These are phyloP conservation scores for Spodoptera littoralis DNA, from an alignment of 2,888 invertebrate genomes.

Conservation along the genomic window DNA sequence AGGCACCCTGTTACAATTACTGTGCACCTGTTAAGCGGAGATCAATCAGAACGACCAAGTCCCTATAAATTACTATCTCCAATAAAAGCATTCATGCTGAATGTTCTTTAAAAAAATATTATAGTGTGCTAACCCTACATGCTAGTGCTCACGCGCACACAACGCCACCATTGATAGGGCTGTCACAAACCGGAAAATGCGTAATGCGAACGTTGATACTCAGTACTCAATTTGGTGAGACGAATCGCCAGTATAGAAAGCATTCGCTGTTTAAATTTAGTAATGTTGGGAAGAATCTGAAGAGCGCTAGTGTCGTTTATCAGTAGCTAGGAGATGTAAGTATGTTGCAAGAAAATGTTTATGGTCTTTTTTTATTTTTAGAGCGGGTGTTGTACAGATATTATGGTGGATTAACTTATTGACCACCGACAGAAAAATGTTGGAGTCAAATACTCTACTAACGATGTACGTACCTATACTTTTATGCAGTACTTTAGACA, in stretches of 20 bases:
- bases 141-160: conserved; percentile 26
- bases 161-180: conserved; percentile 17
- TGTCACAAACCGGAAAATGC: conserved; percentile 57
- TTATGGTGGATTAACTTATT: too few species aligned
- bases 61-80: conserved; percentile 9
- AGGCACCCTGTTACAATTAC: background rate
- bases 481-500: too few species aligned
- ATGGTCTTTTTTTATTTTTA: too few species aligned
- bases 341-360: background rate
- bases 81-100: conserved; percentile 14
- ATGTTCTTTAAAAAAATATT: conserved; percentile 6
- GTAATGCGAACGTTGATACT: conserved; percentile 45
- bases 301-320: background rate
- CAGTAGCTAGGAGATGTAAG: too few species aligned
- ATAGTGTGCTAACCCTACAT: conserved; percentile 33
- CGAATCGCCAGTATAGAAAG: conserved; percentile 44
- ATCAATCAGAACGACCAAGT: background rate
- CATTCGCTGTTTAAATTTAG: conserved; percentile 26
- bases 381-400: too few species aligned
- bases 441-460: too few species aligned
- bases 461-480: too few species aligned
- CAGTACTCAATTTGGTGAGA: conserved; percentile 52
- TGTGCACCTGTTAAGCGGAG: background rate
- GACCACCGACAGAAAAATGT: too few species aligned
- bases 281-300: conserved; percentile 16